Evolutionary conservation across 1,140 invertebrate genomes (phyloP), one percentile per base, ranked within the genome.

Genomic region (Polyergus mexicanus): DNA sequence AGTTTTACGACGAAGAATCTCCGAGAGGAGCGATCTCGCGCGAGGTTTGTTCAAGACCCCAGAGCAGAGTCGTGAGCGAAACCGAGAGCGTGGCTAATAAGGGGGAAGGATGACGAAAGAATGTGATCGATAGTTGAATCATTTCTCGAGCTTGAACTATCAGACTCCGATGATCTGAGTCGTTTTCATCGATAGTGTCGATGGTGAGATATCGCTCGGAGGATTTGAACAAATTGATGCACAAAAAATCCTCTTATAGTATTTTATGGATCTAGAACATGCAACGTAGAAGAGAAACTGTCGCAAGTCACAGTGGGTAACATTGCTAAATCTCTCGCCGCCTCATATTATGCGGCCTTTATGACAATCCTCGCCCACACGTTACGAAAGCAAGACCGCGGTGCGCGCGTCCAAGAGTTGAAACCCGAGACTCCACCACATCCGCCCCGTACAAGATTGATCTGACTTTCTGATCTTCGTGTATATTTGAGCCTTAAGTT

Each of bases 301-400:
- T 10, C 41, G 25, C 19, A 69, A 16, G 8, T 38, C 32, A 44
- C 32, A 44, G 66, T 81, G 41, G 22, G 51, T 41, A 80, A 83
- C 68, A n/a, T 83, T 83, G 41, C 38, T 74, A 83, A 83, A 83
- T 83, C 78, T 81, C 78, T 60, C 16, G 78, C 54, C 25, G 66
- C 28, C 28, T 83, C 72, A 74, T 74, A 83, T 83, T 72, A n/a
- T n/a, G 78, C 68, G 28, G 78, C 78, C 54, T 83, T 83, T 83
- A 83, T 83, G 78, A 83, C 68, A 71, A 74, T 83, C 68, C 56
- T 83, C 68, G 78, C 56, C 68, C 78, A 83, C 78, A 83, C 72
- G 78, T 74, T 83, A 74, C 68, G 78, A 83, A 83, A 83, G 68
- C 78, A 54, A 83, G 78, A 83, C 68, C 78, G 41, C 78, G 32